These are phyloP conservation scores for Platynereis dumerilii DNA, from an alignment of 2,888 invertebrate species.

Conservation along the genomic window DNA sequence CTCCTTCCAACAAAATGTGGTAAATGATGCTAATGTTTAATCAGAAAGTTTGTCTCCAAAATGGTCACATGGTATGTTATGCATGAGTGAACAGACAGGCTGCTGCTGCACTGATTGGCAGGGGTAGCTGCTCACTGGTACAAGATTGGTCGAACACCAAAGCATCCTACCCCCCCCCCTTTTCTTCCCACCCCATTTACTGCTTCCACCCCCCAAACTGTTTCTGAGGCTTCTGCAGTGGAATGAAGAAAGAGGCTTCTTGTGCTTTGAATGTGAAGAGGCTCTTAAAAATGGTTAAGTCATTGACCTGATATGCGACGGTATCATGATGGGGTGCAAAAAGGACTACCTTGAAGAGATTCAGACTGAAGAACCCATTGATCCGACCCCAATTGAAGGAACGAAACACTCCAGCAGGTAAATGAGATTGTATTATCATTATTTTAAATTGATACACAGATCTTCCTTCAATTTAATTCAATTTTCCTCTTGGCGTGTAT, in stretches of 20 bases:
- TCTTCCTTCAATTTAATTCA: too few relatives aligned
- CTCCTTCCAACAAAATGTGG: too few relatives aligned
- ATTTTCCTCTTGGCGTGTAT: too few relatives aligned
- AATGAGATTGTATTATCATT: neutral
- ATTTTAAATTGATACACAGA: too few relatives aligned
- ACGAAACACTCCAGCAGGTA: neutral
- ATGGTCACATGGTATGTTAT: neutral
- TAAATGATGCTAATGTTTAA: too few relatives aligned
- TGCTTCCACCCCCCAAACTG: neutral
- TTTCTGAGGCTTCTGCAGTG: neutral
- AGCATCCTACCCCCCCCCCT: too few relatives aligned
- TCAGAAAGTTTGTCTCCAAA: neutral
- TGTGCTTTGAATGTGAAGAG: neutral
- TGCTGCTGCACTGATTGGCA: too few relatives aligned
- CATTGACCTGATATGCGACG: neutral
- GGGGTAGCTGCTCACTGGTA: too few relatives aligned
- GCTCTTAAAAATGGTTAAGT: neutral
- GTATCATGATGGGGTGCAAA: neutral
- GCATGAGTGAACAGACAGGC: too few relatives aligned
- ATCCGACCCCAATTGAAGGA: neutral
- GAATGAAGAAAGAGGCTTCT: neutral
- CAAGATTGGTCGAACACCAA: too few relatives aligned
- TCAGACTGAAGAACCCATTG: neutral
- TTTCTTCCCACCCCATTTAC: neutral
- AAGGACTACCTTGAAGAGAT: neutral